A percentile compares a stretch with the other conserved stretches of the same genome.
These are phyloP conservation scores for Microcebus griseorufus DNA, from an alignment of 2,113 vertebrate species.

Conservation along the genomic window DNA sequence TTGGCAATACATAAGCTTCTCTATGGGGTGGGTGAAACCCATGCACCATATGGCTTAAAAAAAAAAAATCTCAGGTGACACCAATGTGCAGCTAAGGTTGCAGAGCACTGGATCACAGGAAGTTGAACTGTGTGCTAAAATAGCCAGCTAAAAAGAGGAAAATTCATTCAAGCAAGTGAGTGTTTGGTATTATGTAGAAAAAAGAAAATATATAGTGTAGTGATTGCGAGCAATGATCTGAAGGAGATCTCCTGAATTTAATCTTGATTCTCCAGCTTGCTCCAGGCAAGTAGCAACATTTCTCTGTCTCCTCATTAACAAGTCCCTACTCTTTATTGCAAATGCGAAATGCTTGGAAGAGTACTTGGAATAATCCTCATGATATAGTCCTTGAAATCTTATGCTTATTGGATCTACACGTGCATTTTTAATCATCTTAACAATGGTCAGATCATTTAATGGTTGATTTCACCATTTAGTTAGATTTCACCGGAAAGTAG, in stretches of 20 bases:
- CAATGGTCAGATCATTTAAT: neutral
- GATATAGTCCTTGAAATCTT: neutral
- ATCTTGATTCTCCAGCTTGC: neutral
- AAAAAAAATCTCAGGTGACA: neutral
- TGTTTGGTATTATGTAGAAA: neutral
- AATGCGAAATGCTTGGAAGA: neutral
- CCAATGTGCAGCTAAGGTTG: neutral
- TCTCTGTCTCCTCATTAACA: neutral
- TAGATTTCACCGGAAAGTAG: neutral
- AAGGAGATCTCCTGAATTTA: neutral
- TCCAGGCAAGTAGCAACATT: neutral
- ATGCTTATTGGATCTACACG: neutral
- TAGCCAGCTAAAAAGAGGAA: neutral
- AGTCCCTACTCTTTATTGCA: neutral
- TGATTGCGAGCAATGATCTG: neutral
- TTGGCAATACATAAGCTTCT: neutral
- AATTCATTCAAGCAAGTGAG: neutral
- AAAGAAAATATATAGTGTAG: neutral
- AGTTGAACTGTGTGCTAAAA: neutral
- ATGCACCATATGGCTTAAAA: neutral
- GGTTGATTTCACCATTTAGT: conserved; percentile 7
- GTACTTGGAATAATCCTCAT: neutral
- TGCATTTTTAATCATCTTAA: neutral
- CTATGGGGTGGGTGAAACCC: neutral
- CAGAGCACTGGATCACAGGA: neutral